Conservation (phyloP, 2,113 vertebrate genomes). For the Nycticryphes semicollaris region DNA sequence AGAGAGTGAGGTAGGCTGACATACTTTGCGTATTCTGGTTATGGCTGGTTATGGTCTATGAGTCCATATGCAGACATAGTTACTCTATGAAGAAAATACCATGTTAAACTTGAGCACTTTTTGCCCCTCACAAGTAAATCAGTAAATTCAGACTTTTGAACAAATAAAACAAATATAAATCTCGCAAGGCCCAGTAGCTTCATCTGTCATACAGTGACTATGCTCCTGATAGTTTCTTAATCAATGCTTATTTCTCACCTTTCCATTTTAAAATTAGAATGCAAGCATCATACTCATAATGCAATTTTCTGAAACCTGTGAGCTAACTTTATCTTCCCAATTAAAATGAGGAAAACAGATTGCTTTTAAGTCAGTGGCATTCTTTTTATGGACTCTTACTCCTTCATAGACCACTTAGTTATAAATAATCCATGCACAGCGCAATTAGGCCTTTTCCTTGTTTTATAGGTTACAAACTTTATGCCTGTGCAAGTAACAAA, state of each 20-base stretch:
- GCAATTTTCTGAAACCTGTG: background rate
- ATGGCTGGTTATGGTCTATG: background rate
- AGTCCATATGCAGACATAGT: background rate
- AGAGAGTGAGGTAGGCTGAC: background rate
- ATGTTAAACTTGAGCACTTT: background rate
- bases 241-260: background rate
- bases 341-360: slow-evolving; percentile 53
- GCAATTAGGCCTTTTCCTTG: slow-evolving; percentile 41
- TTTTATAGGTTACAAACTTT: slow-evolving; percentile 30
- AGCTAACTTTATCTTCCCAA: background rate
- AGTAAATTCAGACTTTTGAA: background rate
- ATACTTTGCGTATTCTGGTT: fast-evolving
- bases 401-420: slow-evolving; percentile 33
- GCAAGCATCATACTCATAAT: background rate
- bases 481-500: background rate
- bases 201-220: background rate
- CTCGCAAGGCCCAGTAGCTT: background rate
- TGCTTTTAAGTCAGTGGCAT: slow-evolving; percentile 34
- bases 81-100: background rate
- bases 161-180: background rate
- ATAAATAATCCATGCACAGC: slow-evolving; percentile 59
- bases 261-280: background rate
- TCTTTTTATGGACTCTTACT: slow-evolving; percentile 56
- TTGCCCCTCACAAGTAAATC: background rate
- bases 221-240: background rate